Evolutionary conservation across 2,888 invertebrate genomes (phyloP).

Genomic region (Nemoura dubitans): DNA sequence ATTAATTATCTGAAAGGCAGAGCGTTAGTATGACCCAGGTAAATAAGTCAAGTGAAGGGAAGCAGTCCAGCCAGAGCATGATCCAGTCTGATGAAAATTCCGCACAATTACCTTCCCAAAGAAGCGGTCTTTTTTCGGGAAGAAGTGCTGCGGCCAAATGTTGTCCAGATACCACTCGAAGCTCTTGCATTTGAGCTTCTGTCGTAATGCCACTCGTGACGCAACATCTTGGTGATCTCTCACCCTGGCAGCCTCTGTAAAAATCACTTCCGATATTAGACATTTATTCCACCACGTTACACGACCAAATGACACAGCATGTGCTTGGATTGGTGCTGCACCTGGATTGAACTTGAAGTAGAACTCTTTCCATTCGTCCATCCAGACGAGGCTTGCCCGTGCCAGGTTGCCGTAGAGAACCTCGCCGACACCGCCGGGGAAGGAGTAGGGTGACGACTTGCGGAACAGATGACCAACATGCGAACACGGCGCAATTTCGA

Average conservation of each 20-base stretch:
- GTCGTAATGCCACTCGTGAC: slow-evolving; percentile 72
- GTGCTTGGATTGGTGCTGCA: slow-evolving; percentile 52
- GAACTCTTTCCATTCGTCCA: slow-evolving; percentile 96
- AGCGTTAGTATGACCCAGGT: too few species aligned
- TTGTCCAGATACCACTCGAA: slow-evolving; percentile 95
- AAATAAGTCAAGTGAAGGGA: too few species aligned
- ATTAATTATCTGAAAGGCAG: slow-evolving; percentile 64
- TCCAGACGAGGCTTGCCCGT: slow-evolving; percentile 95
- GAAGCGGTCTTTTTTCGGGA: slow-evolving; percentile 86
- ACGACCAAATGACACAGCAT: not conserved
- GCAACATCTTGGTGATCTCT: slow-evolving; percentile 70
- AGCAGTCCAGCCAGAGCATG: too few species aligned
- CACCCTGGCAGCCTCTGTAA: slow-evolving; percentile 66
- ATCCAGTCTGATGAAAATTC: too few species aligned
- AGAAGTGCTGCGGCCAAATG: slow-evolving; percentile 96
- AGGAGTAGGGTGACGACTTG: slow-evolving; percentile 93
- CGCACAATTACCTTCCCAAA: slow-evolving; percentile 94
- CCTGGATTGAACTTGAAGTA: slow-evolving; percentile 85
- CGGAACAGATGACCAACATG: slow-evolving; percentile 94
- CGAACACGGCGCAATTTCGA: slow-evolving; percentile 92
- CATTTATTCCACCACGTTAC: not conserved
- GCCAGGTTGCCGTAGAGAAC: slow-evolving; percentile 92
- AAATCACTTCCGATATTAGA: not conserved
- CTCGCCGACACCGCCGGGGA: slow-evolving; percentile 89
- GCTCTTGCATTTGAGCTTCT: slow-evolving; percentile 80